A percentile compares a stretch with the other conserved stretches of the same genome.
phyloP scores from a whole-genome alignment of 2,113 vertebrate species.

The Neofelis nebulosa region DNA sequence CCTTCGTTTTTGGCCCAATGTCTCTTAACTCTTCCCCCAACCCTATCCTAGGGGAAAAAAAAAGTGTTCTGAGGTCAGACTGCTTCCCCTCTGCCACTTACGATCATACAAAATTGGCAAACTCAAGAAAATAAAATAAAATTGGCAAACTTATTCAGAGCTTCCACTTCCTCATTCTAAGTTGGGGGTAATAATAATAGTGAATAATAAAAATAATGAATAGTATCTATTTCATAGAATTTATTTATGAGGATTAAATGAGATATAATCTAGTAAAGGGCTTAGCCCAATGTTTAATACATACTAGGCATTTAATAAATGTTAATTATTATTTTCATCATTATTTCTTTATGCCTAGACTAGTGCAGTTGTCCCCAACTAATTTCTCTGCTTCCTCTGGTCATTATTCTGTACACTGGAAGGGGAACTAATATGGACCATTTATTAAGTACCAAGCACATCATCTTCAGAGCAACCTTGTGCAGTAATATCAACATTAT shows the following conservation, averaged over 20 bases:
- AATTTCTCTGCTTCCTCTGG: background rate
- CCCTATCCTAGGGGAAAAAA: background rate
- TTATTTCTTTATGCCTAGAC: background rate
- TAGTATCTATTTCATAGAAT: background rate
- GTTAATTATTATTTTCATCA: background rate
- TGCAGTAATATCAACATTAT: background rate
- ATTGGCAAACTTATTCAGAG: slow-evolving; percentile 41
- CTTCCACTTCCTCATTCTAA: background rate
- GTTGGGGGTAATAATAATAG: background rate
- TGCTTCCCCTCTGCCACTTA: background rate
- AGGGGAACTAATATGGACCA: background rate
- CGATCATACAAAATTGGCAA: background rate
- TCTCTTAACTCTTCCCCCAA: background rate
- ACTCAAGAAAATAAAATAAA: background rate
- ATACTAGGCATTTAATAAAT: background rate
- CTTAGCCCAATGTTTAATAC: background rate
- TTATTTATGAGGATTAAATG: background rate
- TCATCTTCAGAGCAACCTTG: background rate
- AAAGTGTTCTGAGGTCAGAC: background rate
- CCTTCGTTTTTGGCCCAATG: background rate
- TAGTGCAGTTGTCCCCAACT: background rate
- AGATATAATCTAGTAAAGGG: background rate
- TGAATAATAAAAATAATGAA: too few relatives aligned
- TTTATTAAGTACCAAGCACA: background rate
- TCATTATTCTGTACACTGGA: background rate